phyloP scores from a whole-genome alignment of 2,797 vertebrate species.

The Microctenopoma lineatum region DNA sequence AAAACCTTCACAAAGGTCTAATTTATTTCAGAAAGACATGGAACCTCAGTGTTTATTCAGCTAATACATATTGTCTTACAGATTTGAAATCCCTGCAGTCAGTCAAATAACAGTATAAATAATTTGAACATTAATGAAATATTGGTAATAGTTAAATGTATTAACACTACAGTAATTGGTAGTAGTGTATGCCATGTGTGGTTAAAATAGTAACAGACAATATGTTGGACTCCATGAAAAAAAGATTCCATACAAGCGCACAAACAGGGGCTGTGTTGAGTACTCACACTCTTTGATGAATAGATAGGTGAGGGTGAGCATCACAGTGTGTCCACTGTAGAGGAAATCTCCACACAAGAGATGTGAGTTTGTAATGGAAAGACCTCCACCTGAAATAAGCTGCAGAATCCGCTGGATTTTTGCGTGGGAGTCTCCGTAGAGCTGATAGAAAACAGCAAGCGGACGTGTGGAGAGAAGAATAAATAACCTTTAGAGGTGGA shows the following conservation, averaged over 20 bases:
- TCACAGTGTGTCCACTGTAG: slow-evolving; percentile 97
- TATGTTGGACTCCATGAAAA: slow-evolving; percentile 19
- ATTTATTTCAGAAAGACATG: neutral
- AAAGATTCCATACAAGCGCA: slow-evolving; percentile 31
- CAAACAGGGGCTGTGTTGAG: slow-evolving; percentile 23
- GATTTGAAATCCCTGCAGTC: neutral
- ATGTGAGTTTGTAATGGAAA: slow-evolving; percentile 96
- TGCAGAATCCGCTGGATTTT: slow-evolving; percentile 92
- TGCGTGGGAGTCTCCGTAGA: slow-evolving; percentile 93
- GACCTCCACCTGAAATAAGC: slow-evolving; percentile 93
- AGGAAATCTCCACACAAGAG: slow-evolving; percentile 97
- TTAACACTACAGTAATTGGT: neutral
- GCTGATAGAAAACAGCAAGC: slow-evolving; percentile 74
- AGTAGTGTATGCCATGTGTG: neutral
- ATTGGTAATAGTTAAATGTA: neutral
- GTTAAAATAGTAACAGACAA: slow-evolving; percentile 27
- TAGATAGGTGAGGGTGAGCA: slow-evolving; percentile 94
- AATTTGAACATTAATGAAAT: neutral
- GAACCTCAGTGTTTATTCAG: neutral
- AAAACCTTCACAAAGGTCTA: neutral
- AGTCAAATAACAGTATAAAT: neutral
- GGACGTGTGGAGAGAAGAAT: neutral
- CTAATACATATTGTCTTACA: neutral
- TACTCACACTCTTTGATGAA: slow-evolving; percentile 99
- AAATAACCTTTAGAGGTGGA: neutral